Base-by-base conservation (phyloP, 2,113 vertebrate genomes). In the Uropsilus gracilis region DNA sequence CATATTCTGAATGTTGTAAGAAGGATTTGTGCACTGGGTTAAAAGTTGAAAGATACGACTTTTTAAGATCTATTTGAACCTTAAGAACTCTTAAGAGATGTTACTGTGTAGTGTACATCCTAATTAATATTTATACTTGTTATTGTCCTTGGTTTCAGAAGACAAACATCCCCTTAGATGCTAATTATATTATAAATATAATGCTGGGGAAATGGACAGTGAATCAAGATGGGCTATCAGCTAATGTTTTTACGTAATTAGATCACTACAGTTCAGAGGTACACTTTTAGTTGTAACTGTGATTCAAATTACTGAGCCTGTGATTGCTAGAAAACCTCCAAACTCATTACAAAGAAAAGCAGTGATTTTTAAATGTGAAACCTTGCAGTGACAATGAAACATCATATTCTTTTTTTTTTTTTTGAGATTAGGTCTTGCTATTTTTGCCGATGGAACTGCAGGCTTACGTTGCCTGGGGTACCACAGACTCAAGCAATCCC, bases 221-320 rank as follows among this genome's bases (percentile, higher is more conserved):
- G 42, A 92, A 59, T 87, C 46, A 61, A 39, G 83, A 77, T 44
- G 16, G 44, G 53, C 91, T 0, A 0, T 91, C 37, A 22, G 86
- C 30, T 90, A 86, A 34, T 93, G 24, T 90, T 85, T 30, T 77
- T 37, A 86, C 39, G 61, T 57, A 75, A n/a, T 91, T 46, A 50
- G 46, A 92, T 78, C 80, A 18, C 63, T 26, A 28, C 32, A 55
- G 42, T 0, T 44, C 2, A 4, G 18, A 8, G 59, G 8, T 83
- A 89, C 14, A 64, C 39, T 88, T 96, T 94, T 76, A 66, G 80
- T 63, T 94, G 44, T 39, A 30, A 68, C 84, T 61, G 3, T 39
- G 4, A 18, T 92, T 69, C 9, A 64, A 34, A 53, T 44, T 82
- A 69, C 85, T 93, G 20, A 32, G 30, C 46, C 73, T 86, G 75